Evolutionary conservation across 2,797 vertebrate species (phyloP), one percentile per base, ranked within the genome.

Genomic region (Astyanax mexicanus): DNA sequence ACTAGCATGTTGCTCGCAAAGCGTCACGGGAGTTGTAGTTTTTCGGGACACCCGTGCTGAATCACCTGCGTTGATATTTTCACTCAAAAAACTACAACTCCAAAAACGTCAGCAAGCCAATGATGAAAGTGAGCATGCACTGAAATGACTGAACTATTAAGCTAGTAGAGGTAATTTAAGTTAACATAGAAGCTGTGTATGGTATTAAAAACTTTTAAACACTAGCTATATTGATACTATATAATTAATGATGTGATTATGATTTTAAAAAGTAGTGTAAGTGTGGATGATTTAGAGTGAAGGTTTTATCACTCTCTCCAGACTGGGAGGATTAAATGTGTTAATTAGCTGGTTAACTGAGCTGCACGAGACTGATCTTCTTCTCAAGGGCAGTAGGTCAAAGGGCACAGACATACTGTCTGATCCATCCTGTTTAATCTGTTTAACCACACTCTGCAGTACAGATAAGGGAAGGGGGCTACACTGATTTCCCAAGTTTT

Each of bases 381-480:
- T 35, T n/a, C 54, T 17, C 54, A 57, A 57, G 54, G 52, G 27
- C 54, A 32, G 54, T 32, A 1, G 54, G 54, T 57, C 54, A 57
- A 35, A 32, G 54, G 27, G 17, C 54, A 27, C 23, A 55, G 4
- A 57, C 6, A 15, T 49, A 17, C 45, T 19, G 49, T 13, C 51
- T 27, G 23, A 3, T 4, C 21, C 9, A 6, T 12, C 1, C 49
- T 23, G 49, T 52, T 21, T 21, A 19, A 25, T 1, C 21, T 25
- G 49, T 52, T 19, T 9, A 10, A 23, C n/a, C n/a, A n/a, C n/a
- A n/a, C n/a, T n/a, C n/a, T n/a, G n/a, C n/a, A n/a, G n/a, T n/a
- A n/a, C n/a, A n/a, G n/a, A n/a, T n/a, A n/a, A n/a, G n/a, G n/a
- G n/a, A 21, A 1, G 6, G 12, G 3, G 13, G 1, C 23, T 11